Percentiles rank a stretch among this genome's conserved stretches.
Conservation (phyloP, 2,113 vertebrate species). For the Sceloporus tristichus region DNA sequence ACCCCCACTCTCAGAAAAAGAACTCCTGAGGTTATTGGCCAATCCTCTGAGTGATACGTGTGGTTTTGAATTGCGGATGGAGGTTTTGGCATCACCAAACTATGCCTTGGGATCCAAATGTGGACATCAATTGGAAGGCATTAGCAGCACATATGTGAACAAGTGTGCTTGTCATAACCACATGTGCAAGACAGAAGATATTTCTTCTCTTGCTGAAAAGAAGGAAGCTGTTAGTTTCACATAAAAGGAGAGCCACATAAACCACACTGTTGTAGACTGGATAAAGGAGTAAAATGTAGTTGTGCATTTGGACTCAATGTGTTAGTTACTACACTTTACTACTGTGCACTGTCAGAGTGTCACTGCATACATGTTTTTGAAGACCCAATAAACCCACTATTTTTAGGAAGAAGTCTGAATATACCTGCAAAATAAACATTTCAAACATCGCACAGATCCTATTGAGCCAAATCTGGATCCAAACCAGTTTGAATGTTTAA, state of each 20-base stretch:
- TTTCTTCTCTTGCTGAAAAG: constrained; percentile 2
- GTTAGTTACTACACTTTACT: background rate
- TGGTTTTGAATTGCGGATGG: constrained; percentile 26
- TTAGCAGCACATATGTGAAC: constrained; percentile 12
- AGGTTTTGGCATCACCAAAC: constrained; percentile 29
- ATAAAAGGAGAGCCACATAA: background rate
- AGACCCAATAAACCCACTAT: background rate
- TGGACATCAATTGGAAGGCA: constrained; percentile 4
- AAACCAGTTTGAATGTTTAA: background rate
- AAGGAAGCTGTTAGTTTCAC: background rate
- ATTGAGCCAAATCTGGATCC: background rate
- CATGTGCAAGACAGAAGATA: fast-evolving
- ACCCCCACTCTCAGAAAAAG: background rate
- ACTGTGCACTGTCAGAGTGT: background rate
- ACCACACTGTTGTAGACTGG: background rate
- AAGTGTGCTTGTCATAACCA: constrained; percentile 11
- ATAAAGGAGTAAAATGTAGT: background rate
- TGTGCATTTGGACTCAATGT: background rate
- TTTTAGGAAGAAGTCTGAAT: background rate
- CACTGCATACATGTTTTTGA: background rate
- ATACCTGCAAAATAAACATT: background rate
- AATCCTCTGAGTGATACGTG: constrained; percentile 22
- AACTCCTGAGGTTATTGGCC: constrained; percentile 23
- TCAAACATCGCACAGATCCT: background rate
- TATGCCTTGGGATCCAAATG: constrained; percentile 22